Base-by-base conservation (phyloP, 2,888 invertebrate genomes). In the Ectobius pallidus region DNA sequence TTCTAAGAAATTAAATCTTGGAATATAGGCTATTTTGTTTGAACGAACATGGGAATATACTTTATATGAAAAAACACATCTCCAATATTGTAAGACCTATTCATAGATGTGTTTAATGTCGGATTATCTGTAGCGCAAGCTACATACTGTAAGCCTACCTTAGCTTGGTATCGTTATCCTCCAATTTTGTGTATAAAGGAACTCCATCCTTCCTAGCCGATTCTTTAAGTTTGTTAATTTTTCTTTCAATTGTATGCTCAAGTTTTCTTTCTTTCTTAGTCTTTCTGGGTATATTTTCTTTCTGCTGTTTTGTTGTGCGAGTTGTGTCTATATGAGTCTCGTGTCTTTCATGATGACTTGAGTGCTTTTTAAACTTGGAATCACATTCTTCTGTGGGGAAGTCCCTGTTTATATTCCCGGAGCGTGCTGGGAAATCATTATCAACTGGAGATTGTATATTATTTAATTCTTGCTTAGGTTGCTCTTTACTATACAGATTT, bases 121-220 rank as follows among this genome's bases (percentile, higher is more conserved):
- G n/a, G n/a, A n/a, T n/a, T n/a, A n/a, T n/a, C n/a, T n/a, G n/a
- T n/a, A n/a, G n/a, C n/a, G n/a, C n/a, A n/a, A n/a, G n/a, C n/a
- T n/a, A n/a, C n/a, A n/a, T n/a, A n/a, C n/a, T n/a, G n/a, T n/a
- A n/a, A n/a, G n/a, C 58, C 77, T 79, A 88, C 86, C 86, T 86
- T 63, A 91, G 80, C 76, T 85, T 79, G 0, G 86, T 83, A 83
- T 91, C 91, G 79, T 89, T 87, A 67, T 89, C 84, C 62, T 86
- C 85, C 71, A 91, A 82, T 80, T 90, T 91, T 65, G 86, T 87
- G 80, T 87, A 90, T 72, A 89, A 83, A 70, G 88, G 82, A 77
- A 87, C 85, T 71, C 86, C 86, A 72, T 85, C 83, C 72, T 85
- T 82, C 81, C 87, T 84, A 79, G 86, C 83, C 78, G 86, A 86